Evolutionary conservation across 2,797 vertebrate species (phyloP), one percentile per base, ranked within the genome.

Genomic region (Melanogrammus aeglefinus): DNA sequence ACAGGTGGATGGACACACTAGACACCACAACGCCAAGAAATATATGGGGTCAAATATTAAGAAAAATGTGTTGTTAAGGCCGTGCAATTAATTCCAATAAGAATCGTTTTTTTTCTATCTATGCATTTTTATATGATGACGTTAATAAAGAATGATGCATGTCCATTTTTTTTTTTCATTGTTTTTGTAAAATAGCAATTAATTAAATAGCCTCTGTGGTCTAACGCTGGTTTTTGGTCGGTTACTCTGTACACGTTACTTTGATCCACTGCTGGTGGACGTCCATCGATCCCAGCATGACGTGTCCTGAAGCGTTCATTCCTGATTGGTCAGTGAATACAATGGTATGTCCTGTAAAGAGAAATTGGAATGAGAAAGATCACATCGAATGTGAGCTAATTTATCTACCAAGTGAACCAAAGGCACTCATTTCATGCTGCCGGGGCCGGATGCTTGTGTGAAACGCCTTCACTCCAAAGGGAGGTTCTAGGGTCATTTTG

Each of bases 231-330:
- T 21, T 18, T 21, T 51, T 21, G 18, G 18, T n/a, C 4, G 21
- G 4, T n/a, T 63, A 63, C 6, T n/a, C 21, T 63, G 0, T 9
- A 18, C 47, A 3, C 66, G 6, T 95, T 95, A 99, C 97, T 91
- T 96, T 96, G 44, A 92, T 94, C 98, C 98, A 99, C 84, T 99
- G 96, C 74, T 99, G 96, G 84, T 99, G 98, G 84, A 99, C 98
- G 70, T 99, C 97, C 94, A 95, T 96, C 75, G 96, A 98, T 87
- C 98, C 98, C 81, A 99, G 92, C 96, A 97, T 96, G 75, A 99
- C 88, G 6, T 98, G 94, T 75, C 98, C 97, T 24, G 93, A 93
- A 0, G 96, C 96, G 21, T 96, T 98, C 95, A 99, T 93, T 69
- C 96, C 97, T 0, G 97, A 98, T 57, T 94, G 95, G 91, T 99